These are phyloP conservation scores for Haemorhous mexicanus DNA, from an alignment of 2,113 vertebrate species.

Conservation along the genomic window DNA sequence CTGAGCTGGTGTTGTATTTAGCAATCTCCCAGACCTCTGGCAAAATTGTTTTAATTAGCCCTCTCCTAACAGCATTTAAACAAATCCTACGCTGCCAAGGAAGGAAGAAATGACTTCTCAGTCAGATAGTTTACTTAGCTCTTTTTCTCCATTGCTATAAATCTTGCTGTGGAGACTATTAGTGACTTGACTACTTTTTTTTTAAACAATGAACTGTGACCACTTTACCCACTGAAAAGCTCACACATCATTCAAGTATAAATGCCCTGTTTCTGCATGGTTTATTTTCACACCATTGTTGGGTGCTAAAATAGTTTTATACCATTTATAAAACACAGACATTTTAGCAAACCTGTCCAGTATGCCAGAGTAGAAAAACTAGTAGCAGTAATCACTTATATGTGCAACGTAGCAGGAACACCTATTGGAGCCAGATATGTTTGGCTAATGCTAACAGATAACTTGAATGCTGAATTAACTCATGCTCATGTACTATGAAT, in stretches of 20 bases:
- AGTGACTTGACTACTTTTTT: conserved; percentile 52
- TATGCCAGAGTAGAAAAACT: background rate
- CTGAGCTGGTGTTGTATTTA: conserved; percentile 37
- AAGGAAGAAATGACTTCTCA: conserved; percentile 72
- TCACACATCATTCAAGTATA: conserved; percentile 50
- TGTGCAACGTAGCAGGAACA: background rate
- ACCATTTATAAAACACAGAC: background rate
- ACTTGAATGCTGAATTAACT: background rate
- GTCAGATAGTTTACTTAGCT: conserved; percentile 76
- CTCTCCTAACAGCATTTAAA: conserved; percentile 70
- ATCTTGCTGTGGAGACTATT: conserved; percentile 72
- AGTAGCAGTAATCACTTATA: background rate
- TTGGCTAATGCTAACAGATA: background rate
- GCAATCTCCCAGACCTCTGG: conserved; percentile 66
- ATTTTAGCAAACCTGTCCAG: conserved; percentile 9
- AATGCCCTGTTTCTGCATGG: conserved; percentile 55
- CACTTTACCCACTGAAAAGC: conserved; percentile 48
- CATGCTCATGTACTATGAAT: background rate
- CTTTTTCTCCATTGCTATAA: conserved; percentile 72
- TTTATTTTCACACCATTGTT: conserved; percentile 65
- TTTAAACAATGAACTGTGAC: conserved; percentile 53
- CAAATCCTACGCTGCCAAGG: conserved; percentile 61
- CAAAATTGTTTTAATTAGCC: conserved; percentile 78
- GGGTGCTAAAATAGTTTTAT: conserved; percentile 52
- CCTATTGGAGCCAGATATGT: background rate